Conservation (phyloP, 2,888 invertebrate species). For the Acanthosepion lycidas region DNA sequence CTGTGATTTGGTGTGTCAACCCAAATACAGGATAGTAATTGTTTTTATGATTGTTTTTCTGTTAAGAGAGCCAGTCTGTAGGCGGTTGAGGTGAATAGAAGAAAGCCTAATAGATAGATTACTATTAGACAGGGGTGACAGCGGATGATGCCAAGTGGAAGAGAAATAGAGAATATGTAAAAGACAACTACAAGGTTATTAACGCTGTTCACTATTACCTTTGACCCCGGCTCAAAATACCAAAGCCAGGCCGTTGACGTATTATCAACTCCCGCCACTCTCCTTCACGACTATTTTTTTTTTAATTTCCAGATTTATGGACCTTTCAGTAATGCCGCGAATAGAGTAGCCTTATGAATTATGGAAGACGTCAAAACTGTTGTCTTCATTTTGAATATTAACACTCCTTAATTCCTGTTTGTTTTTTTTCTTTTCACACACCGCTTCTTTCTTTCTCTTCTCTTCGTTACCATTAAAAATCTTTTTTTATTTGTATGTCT, state of each 20-base stretch:
- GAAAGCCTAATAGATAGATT: neutral
- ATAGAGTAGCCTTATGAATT: neutral
- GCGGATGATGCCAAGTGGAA: neutral
- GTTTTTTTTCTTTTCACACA: neutral
- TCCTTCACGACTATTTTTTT: neutral
- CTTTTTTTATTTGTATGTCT: neutral
- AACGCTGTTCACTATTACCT: neutral
- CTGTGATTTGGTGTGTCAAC: neutral
- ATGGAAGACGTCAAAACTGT: neutral
- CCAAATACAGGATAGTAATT: neutral
- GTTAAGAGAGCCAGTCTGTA: neutral
- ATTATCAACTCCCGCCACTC: neutral
- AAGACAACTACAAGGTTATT: constrained; percentile 14
- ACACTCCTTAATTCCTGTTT: neutral
- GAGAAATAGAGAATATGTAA: neutral
- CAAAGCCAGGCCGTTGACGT: neutral
- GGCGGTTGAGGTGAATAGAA: neutral
- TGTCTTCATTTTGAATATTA: neutral
- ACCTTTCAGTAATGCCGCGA: neutral
- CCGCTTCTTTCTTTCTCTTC: neutral
- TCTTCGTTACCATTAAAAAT: neutral
- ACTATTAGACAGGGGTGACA: neutral
- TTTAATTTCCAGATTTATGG: neutral
- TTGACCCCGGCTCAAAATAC: neutral
- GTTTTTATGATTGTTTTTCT: neutral